phyloP scores from a whole-genome alignment of 2,888 invertebrate genomes.

The Pasiphila rectangulata region DNA sequence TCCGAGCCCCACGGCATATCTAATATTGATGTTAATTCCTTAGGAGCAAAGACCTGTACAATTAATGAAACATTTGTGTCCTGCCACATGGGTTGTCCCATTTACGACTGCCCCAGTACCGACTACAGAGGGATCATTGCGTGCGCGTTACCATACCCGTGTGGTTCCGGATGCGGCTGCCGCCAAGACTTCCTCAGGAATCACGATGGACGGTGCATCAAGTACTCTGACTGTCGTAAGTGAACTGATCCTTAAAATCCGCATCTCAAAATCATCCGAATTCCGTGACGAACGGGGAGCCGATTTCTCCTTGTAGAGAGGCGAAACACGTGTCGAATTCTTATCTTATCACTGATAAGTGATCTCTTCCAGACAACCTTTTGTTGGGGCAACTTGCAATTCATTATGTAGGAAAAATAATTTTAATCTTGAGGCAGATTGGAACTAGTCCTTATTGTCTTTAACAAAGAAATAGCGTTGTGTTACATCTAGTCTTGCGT shows the following conservation, averaged over 20 bases:
- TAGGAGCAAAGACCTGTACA: slow-evolving; percentile 24
- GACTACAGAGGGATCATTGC: slow-evolving; percentile 37
- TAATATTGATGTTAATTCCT: neutral
- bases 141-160: slow-evolving; percentile 42
- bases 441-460: too few relatives aligned
- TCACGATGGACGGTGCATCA: slow-evolving; percentile 23
- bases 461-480: too few relatives aligned
- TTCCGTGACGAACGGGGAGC: neutral
- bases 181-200: slow-evolving; percentile 34
- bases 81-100: slow-evolving; percentile 44
- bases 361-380: too few relatives aligned
- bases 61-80: slow-evolving; percentile 43
- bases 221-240: slow-evolving; percentile 43
- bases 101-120: slow-evolving; percentile 42
- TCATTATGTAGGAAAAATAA: too few relatives aligned
- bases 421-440: too few relatives aligned
- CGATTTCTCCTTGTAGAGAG: neutral
- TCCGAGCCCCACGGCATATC: too few relatives aligned
- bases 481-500: too few relatives aligned
- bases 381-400: too few relatives aligned
- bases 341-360: too few relatives aligned
- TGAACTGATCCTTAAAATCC: slow-evolving; percentile 7
- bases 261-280: neutral
- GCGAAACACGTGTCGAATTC: too few relatives aligned
- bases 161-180: slow-evolving; percentile 54